These are phyloP conservation scores for Cebidichthys violaceus DNA, from an alignment of 2,113 vertebrate species.

Conservation along the genomic window DNA sequence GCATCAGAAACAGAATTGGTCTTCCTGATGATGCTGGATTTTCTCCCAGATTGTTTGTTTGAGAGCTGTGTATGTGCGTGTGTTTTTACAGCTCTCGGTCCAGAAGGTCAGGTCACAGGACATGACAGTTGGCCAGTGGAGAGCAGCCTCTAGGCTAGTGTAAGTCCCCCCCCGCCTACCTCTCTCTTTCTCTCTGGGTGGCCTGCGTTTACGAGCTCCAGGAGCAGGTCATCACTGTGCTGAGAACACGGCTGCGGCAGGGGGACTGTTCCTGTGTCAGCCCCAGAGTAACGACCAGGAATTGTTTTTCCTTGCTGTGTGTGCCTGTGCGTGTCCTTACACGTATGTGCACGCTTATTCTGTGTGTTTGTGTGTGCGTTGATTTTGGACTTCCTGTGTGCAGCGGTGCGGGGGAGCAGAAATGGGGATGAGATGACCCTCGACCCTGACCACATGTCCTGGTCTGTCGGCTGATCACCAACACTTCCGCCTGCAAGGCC, in stretches of 20 bases:
- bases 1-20: constrained; percentile 6
- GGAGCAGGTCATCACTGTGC: constrained; percentile 74
- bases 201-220: constrained; percentile 74
- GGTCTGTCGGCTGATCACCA: constrained; percentile 70
- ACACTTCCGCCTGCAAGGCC: constrained; percentile 71
- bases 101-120: constrained; percentile 72
- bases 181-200: constrained; percentile 70
- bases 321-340: constrained; percentile 11
- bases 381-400: constrained; percentile 76
- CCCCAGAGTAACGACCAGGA: constrained; percentile 55
- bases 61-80: constrained; percentile 10
- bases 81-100: constrained; percentile 62
- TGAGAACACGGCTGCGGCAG: constrained; percentile 62
- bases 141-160: constrained; percentile 53
- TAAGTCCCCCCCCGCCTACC: constrained; percentile 20
- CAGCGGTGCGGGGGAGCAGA: constrained; percentile 67
- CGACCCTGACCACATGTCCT: constrained; percentile 79
- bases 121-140: constrained; percentile 63
- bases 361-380: constrained; percentile 46
- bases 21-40: not conserved
- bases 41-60: constrained; percentile 24
- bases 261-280: constrained; percentile 64
- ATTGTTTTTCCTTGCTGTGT: constrained; percentile 39
- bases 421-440: constrained; percentile 72
- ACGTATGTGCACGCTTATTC: constrained; percentile 31